Percentiles rank a stretch among this genome's conserved stretches.
Conservation (phyloP, 2,888 invertebrate genomes). For the Agapostemon virescens region DNA sequence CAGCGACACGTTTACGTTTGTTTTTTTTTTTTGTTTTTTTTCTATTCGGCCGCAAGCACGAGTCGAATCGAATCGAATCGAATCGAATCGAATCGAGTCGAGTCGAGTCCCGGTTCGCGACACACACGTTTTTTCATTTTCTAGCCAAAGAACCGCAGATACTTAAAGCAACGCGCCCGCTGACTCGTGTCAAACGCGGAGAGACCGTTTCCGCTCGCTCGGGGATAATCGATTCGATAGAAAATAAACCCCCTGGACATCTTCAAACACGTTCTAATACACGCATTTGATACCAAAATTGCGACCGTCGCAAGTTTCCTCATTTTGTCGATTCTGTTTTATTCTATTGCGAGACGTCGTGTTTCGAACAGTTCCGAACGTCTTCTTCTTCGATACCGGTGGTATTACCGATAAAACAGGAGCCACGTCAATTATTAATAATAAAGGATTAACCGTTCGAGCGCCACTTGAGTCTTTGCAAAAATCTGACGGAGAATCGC, state of each 20-base stretch:
- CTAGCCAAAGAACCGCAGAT: slow-evolving; percentile 59
- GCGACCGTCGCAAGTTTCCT: background rate
- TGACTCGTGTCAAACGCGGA: slow-evolving; percentile 26
- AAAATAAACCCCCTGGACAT: background rate
- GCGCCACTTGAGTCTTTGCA: background rate
- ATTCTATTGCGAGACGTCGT: background rate
- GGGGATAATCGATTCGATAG: slow-evolving; percentile 1
- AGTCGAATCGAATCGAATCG: background rate
- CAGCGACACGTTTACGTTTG: slow-evolving; percentile 4
- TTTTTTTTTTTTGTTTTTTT: too few species aligned
- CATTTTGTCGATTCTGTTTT: background rate
- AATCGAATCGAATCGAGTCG: background rate
- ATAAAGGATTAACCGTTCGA: background rate
- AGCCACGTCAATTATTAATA: background rate
- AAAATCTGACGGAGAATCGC: too few species aligned
- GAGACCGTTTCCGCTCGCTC: slow-evolving; percentile 28
- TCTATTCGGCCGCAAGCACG: slow-evolving; percentile 24
- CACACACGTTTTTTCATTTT: slow-evolving; percentile 36
- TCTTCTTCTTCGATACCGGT: background rate
- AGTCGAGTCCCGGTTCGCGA: slow-evolving; percentile 4
- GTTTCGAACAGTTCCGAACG: too few species aligned
- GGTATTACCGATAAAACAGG: background rate
- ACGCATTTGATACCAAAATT: too few species aligned
- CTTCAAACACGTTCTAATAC: background rate
- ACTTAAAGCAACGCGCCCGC: slow-evolving; percentile 43